Conservation (phyloP, 1,140 invertebrate genomes). For the Scaptomyza hsui region DNA sequence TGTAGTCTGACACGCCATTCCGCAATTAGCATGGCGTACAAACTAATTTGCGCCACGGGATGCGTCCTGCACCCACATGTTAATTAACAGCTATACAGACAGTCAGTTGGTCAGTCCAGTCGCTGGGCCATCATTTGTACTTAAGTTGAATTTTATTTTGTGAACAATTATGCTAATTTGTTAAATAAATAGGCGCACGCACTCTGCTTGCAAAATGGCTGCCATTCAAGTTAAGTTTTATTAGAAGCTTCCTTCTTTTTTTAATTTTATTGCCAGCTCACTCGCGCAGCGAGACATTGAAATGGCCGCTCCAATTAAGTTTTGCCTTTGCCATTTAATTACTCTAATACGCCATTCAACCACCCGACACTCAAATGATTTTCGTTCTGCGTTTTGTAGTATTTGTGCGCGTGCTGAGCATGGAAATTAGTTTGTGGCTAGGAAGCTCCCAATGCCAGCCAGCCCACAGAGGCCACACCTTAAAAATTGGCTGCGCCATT, state of each 20-base stretch:
- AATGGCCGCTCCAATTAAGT: conserved; percentile 70
- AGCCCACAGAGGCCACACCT: conserved; percentile 61
- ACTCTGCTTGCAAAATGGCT: conserved; percentile 58
- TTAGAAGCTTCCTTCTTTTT: conserved; percentile 66
- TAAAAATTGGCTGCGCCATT: conserved; percentile 71
- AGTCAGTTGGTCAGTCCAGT: conserved; percentile 1
- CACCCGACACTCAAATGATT: conserved; percentile 45
- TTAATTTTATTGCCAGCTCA: conserved; percentile 73
- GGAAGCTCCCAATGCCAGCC: neutral
- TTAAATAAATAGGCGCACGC: conserved; percentile 80
- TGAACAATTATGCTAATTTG: conserved; percentile 83
- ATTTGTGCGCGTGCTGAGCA: conserved; percentile 77
- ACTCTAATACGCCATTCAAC: conserved; percentile 70
- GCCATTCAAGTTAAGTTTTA: conserved; percentile 80
- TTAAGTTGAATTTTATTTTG: conserved; percentile 83
- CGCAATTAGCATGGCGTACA: conserved; percentile 83
- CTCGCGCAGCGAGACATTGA: conserved; percentile 24
- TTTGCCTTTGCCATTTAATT: conserved; percentile 79
- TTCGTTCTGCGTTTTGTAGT: conserved; percentile 12
- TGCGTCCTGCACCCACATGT: conserved; percentile 68
- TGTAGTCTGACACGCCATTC: conserved; percentile 68
- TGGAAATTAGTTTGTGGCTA: conserved; percentile 74
- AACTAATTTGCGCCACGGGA: conserved; percentile 83
- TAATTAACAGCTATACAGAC: conserved; percentile 66
- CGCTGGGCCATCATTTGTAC: conserved; percentile 73